Evolutionary conservation across 2,797 vertebrate species (phyloP), one percentile per base, ranked within the genome.

Genomic region (Schizothorax lantsangensis): DNA sequence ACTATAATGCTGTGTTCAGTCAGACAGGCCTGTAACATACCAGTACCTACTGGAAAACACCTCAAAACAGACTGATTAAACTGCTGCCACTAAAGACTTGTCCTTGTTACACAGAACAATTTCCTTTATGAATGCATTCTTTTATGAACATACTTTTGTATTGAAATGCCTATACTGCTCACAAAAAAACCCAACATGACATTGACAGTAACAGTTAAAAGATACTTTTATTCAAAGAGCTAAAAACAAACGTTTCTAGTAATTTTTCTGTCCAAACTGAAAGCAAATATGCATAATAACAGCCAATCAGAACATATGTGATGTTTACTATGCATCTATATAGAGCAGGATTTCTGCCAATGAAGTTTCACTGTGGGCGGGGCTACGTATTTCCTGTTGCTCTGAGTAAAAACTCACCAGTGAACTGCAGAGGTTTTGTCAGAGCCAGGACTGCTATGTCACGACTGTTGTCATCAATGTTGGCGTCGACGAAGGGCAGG

Each of bases 381-480:
- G 26, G 30, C 62, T 66, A 33, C 6, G 6, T 33, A 33, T 66
- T 15, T 12, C 2, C 59, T 68, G 14, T 66, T 6, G 40, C 30
- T 80, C 0, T 6, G 57, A 49, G 40, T 8, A 12, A 54, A 62
- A 49, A 83, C 91, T 88, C 93, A 98, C 97, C 97, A 0, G 93
- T 97, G 88, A 98, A 96, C 83, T 94, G 93, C 84, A 98, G 92
- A 0, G 96, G 94, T 10, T 94, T 94, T 6, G 94, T 92, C 26
- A 98, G 95, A 23, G 95, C 95, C 84, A 98, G 91, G 33, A 98
- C 95, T 0, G 97, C 97, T 0, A 98, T 97, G 73, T 98, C 97
- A 1, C 97, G 96, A 93, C 97, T 97, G 93, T 97, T 97, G 92
- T 98, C 97, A 2, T 98, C 97, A 0, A 96, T 97, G 92, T 95